These are phyloP conservation scores for Emmelina monodactyla DNA, from an alignment of 2,888 invertebrate genomes.

Conservation along the genomic window DNA sequence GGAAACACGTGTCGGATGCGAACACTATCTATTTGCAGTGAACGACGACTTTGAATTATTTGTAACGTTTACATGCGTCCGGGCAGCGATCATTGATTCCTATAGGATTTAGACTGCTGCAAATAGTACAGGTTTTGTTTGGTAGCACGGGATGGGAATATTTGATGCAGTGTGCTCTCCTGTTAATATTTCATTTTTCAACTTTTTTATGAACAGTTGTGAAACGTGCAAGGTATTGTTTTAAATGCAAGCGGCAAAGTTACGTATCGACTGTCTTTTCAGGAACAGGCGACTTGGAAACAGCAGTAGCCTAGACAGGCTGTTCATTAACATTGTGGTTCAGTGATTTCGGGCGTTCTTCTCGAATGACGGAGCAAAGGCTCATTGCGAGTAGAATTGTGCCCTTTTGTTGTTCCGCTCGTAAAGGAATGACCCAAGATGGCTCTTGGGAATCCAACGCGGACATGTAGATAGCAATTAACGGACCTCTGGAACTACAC, in stretches of 20 bases:
- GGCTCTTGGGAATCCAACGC: background rate
- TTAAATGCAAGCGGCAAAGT: no score
- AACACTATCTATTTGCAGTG: constrained; percentile 54
- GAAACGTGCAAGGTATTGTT: no score
- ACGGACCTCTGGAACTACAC: no score
- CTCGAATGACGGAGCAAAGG: constrained; percentile 25
- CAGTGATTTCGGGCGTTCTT: constrained; percentile 43
- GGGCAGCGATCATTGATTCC: background rate
- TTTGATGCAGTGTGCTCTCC: no score
- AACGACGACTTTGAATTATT: background rate
- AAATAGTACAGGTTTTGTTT: no score
- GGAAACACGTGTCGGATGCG: constrained; percentile 64
- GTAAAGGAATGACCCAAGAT: constrained; percentile 4
- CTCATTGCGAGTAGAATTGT: constrained; percentile 1
- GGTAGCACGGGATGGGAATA: no score
- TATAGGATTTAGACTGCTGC: no score
- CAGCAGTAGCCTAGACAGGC: background rate
- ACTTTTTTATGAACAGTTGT: no score
- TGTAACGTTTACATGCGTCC: background rate
- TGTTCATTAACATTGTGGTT: constrained; percentile 48
- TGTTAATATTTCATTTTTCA: no score
- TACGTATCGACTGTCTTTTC: no score
- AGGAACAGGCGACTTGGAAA: no score
- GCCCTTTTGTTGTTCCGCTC: constrained; percentile 4
- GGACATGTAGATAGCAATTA: no score